Percentiles rank a stretch among this genome's conserved stretches.
phyloP scores from a whole-genome alignment of 2,113 vertebrate species.

The Amazona guildingii region DNA sequence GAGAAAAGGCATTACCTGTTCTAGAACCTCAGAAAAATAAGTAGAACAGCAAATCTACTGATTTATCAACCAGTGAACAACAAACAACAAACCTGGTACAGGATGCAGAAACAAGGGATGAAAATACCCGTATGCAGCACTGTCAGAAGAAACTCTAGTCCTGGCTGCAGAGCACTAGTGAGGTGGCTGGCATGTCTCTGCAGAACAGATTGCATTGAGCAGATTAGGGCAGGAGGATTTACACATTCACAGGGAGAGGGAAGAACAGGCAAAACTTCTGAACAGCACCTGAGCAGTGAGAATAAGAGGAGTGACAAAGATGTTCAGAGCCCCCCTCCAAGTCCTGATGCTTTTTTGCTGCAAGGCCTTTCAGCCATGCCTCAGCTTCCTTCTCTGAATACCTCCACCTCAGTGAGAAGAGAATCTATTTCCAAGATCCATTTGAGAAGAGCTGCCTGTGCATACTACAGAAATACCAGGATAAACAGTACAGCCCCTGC shows the following conservation, averaged over 20 bases:
- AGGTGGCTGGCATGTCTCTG: background rate
- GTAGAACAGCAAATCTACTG: background rate
- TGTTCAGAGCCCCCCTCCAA: background rate
- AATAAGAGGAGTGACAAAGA: background rate
- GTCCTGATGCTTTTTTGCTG: background rate
- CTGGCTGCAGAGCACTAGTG: background rate
- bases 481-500: background rate
- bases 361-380: background rate
- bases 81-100: background rate
- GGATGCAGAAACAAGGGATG: background rate
- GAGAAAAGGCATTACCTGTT: background rate
- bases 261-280: background rate
- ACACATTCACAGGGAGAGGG: background rate
- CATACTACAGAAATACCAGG: background rate
- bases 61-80: background rate
- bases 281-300: background rate
- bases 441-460: background rate
- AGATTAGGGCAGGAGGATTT: background rate
- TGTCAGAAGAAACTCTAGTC: background rate
- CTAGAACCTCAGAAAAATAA: background rate
- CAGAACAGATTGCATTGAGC: background rate
- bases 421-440: background rate
- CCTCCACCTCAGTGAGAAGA: background rate
- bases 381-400: background rate
- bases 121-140: background rate